These are phyloP conservation scores for Alitta virens DNA, from an alignment of 2,888 invertebrate genomes.

Conservation along the genomic window DNA sequence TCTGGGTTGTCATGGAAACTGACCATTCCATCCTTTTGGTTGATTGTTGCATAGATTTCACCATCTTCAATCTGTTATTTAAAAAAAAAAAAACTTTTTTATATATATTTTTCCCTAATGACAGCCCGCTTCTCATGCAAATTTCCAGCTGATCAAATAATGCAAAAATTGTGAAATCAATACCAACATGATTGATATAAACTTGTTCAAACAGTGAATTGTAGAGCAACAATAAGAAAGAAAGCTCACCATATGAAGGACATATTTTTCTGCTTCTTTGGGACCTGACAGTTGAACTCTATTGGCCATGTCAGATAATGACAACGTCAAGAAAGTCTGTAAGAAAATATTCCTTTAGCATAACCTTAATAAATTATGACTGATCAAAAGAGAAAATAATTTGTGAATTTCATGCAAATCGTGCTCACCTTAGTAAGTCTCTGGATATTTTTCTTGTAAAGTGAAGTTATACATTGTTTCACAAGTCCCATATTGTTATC, in stretches of 20 bases:
- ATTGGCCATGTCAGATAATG: conserved; percentile 83
- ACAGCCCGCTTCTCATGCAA: no score
- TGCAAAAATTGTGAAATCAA: no score
- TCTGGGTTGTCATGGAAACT: conserved; percentile 93
- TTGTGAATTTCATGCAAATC: no score
- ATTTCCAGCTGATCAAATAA: no score
- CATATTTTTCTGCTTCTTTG: conserved; percentile 86
- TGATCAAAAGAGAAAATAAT: no score
- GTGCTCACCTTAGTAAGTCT: conserved; percentile 74
- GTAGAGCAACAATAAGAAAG: no score
- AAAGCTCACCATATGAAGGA: conserved; percentile 83
- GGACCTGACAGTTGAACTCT: conserved; percentile 83
- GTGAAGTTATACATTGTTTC: conserved; percentile 77
- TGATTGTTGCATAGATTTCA: conserved; percentile 94
- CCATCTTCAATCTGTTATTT: conserved; percentile 83
- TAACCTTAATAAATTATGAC: no score
- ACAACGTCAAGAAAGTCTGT: conserved; percentile 82
- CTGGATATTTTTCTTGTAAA: conserved; percentile 95
- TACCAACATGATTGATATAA: no score
- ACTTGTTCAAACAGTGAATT: no score
- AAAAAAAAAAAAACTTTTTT: no score
- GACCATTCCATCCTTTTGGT: conserved; percentile 98
- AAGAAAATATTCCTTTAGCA: conserved; percentile 23
- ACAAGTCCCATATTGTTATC: conserved; percentile 64
- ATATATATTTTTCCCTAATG: no score